A percentile compares a stretch with the other conserved stretches of the same genome.
These are phyloP conservation scores for Drosophila atripex DNA, from an alignment of 2,888 invertebrate species.

Conservation along the genomic window DNA sequence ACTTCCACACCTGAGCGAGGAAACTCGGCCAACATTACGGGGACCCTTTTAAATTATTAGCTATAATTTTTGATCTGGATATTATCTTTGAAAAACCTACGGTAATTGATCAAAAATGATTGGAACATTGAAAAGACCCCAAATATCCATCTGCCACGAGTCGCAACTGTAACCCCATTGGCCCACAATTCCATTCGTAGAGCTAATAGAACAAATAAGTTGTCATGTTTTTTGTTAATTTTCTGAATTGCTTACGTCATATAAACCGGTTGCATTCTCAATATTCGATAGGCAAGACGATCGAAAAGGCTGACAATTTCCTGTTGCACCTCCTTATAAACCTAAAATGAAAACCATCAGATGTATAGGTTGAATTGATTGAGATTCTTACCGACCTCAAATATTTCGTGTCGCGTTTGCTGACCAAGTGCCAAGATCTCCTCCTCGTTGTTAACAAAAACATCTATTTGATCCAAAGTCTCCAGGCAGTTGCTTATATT, in stretches of 20 bases:
- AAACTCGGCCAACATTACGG: conserved; percentile 61
- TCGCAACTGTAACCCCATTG: conserved; percentile 63
- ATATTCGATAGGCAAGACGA: conserved; percentile 72
- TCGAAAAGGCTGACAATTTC: conserved; percentile 69
- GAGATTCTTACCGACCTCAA: conserved; percentile 34
- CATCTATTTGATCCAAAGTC: conserved; percentile 47
- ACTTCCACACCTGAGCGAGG: conserved; percentile 43
- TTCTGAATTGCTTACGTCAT: conserved; percentile 71
- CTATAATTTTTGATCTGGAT: conserved; percentile 44
- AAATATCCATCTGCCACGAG: conserved; percentile 75
- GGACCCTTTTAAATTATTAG: conserved; percentile 47
- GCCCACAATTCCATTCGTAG: conserved; percentile 59
- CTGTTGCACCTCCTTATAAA: conserved; percentile 45
- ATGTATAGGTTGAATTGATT: not conserved
- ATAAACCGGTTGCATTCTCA: conserved; percentile 71
- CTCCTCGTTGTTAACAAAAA: conserved; percentile 50
- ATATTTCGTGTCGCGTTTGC: conserved; percentile 34
- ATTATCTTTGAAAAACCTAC: conserved; percentile 8
- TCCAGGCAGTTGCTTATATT: conserved; percentile 54
- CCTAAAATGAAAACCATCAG: conserved; percentile 35
- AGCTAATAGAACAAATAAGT: conserved; percentile 46
- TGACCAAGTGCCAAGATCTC: conserved; percentile 40
- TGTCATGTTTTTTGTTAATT: not conserved
- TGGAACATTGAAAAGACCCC: conserved; percentile 78
- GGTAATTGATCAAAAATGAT: conserved; percentile 53